Base-by-base conservation (phyloP, 2,797 vertebrate genomes). In the Sandelia bainsii region DNA sequence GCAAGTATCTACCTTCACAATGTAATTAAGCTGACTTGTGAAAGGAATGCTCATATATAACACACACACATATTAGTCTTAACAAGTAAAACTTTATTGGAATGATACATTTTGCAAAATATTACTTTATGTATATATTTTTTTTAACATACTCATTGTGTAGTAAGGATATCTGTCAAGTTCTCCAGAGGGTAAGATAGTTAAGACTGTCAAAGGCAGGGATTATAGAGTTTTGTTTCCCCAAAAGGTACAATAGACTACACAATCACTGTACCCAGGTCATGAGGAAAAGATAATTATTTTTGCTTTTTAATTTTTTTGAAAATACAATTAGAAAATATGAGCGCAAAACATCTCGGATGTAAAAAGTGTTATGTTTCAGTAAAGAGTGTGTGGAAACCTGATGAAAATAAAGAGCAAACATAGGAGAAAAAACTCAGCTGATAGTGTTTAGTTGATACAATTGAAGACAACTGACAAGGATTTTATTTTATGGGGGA, bases 61-160 rank as follows among this genome's bases (percentile, higher is more conserved):
- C 19, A 19, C 32, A 34, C 32, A 34, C 73, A 81, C 89, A 79
- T 82, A 66, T 91, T 91, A 91, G 92, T 94, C 94, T 95, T 95
- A 94, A 95, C 94, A 95, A 95, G 94, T 95, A 95, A 94, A 95
- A 95, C 94, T 95, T 95, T 95, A 95, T 95, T 95, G 94, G 95
- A 95, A 95, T 95, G 94, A 95, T 95, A 95, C 94, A 95, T 95
- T 94, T 95, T 95, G 94, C 94, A 95, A 95, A 95, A 95, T 95
- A 95, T 95, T 95, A 95, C 90, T 94, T 94, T 95, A 92, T 95
- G 91, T 93, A 91, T 93, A 91, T 93, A 90, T 84, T 72, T 87
- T 87, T 93, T 91, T 90, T 74, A 93, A 93, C 94, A 94, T 95
- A 94, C 87, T 94, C 90, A 89, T 93, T 95, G 93, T 95, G 92